Percentiles rank a stretch among this genome's conserved stretches.
These are phyloP conservation scores for Psammodynastes pulverulentus DNA, from an alignment of 2,113 vertebrate species.

Conservation along the genomic window DNA sequence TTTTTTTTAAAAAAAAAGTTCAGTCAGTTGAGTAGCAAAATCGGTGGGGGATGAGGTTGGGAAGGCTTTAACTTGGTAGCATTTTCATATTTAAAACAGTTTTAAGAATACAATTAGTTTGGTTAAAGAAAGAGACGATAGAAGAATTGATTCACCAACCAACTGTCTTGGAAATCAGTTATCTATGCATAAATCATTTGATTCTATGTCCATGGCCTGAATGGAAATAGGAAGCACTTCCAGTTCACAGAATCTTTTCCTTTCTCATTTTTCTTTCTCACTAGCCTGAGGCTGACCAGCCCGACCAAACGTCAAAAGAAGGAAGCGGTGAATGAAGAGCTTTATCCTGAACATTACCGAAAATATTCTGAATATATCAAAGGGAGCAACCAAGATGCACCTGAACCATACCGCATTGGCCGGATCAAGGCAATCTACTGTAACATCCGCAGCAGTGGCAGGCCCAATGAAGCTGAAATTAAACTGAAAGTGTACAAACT, in stretches of 20 bases:
- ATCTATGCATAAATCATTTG: not conserved
- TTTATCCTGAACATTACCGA: constrained; percentile 93
- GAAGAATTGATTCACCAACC: not conserved
- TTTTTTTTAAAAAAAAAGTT: no score
- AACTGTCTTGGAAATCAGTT: not conserved
- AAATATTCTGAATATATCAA: constrained; percentile 97
- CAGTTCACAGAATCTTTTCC: not conserved
- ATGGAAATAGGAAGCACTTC: not conserved
- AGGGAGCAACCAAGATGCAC: constrained; percentile 91
- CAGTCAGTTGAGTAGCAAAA: not conserved
- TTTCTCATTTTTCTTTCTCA: not conserved
- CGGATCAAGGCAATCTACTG: constrained; percentile 91
- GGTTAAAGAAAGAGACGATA: not conserved
- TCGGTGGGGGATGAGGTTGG: not conserved
- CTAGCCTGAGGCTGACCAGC: constrained; percentile 83
- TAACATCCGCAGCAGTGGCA: constrained; percentile 78
- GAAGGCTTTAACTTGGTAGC: not conserved
- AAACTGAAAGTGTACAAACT: constrained; percentile 87
- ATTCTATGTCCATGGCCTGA: no score
- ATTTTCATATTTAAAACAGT: not conserved
- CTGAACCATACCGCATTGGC: constrained; percentile 84
- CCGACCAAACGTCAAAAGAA: constrained; percentile 86
- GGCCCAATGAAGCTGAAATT: constrained; percentile 79
- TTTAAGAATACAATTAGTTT: not conserved
- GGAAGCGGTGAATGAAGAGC: constrained; percentile 88